Conservation (phyloP, 2,888 invertebrate species). For the Leptothorax acervorum region DNA sequence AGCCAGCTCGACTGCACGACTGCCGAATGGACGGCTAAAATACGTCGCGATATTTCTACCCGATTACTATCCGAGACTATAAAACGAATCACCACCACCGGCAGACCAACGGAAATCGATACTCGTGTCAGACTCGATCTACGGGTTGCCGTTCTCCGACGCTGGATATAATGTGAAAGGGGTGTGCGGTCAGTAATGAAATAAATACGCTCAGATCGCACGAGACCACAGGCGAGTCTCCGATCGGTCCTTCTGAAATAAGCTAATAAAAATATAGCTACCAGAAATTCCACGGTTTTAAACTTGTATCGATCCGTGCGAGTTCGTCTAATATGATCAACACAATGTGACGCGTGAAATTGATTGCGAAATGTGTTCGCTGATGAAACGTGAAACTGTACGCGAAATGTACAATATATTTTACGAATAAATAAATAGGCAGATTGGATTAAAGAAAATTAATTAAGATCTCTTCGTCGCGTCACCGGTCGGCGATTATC, state of each 20-base stretch:
- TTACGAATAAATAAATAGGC: conserved; percentile 19
- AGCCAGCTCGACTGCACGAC: conserved; percentile 25
- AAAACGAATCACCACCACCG: conserved; percentile 42
- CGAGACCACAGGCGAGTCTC: not conserved
- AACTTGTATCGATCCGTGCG: not conserved
- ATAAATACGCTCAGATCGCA: conserved; percentile 49
- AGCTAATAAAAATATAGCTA: conserved; percentile 22
- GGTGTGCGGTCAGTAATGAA: conserved; percentile 44
- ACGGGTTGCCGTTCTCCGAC: conserved; percentile 58
- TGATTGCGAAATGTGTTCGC: not conserved
- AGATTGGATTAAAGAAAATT: not conserved
- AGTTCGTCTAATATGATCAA: not conserved
- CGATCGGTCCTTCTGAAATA: conserved; percentile 11
- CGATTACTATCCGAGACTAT: conserved; percentile 45
- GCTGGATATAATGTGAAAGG: conserved; percentile 18
- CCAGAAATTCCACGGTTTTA: conserved; percentile 1
- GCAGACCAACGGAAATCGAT: conserved; percentile 66
- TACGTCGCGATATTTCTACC: conserved; percentile 48
- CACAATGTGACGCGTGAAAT: not conserved
- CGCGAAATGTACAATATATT: not conserved
- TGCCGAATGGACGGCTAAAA: conserved; percentile 40
- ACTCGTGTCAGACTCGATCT: conserved; percentile 56
- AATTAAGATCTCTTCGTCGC: conserved; percentile 8
- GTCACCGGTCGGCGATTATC: not conserved
- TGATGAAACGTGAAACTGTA: conserved; percentile 12